Conservation (phyloP, 2,888 invertebrate species). For the Noctua janthe region DNA sequence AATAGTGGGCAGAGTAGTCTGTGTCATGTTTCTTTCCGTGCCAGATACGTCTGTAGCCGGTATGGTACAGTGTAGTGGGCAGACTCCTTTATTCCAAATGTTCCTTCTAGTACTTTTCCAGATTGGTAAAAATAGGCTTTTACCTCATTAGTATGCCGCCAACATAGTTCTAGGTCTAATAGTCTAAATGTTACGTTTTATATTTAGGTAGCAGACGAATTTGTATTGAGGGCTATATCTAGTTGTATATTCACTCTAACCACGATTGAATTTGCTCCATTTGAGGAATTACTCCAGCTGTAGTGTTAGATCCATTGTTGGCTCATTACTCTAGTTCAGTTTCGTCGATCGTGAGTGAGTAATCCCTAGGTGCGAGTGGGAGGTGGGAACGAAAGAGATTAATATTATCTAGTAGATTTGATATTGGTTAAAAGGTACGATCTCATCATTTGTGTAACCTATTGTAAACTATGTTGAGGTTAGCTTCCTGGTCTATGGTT, state of each 20-base stretch:
- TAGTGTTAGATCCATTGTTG: conserved; percentile 7
- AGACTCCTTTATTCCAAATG: conserved; percentile 26
- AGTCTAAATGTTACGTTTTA: conserved; percentile 49
- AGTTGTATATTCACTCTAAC: conserved; percentile 34
- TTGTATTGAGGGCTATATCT: conserved; percentile 47
- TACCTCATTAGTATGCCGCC: conserved; percentile 60
- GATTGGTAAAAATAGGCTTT: conserved; percentile 57
- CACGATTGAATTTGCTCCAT: conserved; percentile 40
- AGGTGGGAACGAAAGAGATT: neutral
- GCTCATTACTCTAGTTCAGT: conserved; percentile 16
- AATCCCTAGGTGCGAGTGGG: neutral
- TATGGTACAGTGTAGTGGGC: neutral
- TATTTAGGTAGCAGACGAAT: conserved; percentile 39
- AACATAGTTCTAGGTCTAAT: conserved; percentile 55
- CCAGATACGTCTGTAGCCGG: neutral
- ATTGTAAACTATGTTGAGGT: neutral
- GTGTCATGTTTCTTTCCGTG: neutral
- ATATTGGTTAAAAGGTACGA: neutral
- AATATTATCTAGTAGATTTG: neutral
- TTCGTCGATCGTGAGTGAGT: neutral
- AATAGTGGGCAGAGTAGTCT: too few species aligned
- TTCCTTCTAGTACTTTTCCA: conserved; percentile 44
- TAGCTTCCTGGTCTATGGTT: neutral
- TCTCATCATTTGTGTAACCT: neutral
- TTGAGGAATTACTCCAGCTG: conserved; percentile 36